These are phyloP conservation scores for Hydractinia symbiolongicarpus DNA, from an alignment of 30 jellyfish, hydroid and myxozoan species.

Conservation along the genomic window DNA sequence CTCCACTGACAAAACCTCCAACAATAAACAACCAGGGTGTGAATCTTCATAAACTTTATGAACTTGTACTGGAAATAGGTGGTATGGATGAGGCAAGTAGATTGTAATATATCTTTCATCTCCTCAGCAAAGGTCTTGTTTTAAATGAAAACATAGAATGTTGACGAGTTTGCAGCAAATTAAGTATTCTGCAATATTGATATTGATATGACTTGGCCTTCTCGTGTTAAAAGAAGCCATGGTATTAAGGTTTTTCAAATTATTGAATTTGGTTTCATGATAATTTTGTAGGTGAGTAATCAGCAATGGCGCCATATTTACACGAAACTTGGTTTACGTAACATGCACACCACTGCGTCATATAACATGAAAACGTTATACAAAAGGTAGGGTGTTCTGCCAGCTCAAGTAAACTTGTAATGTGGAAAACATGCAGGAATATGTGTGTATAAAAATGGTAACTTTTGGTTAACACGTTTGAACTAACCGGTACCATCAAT, in stretches of 20 bases:
- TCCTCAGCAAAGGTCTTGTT: not conserved
- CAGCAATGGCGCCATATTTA: slow-evolving; percentile 82
- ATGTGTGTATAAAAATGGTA: too few species aligned
- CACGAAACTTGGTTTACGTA: slow-evolving; percentile 74
- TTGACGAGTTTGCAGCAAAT: too few species aligned
- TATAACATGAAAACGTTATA: slow-evolving; percentile 72
- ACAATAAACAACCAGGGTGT: slow-evolving; percentile 66
- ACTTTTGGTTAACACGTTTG: too few species aligned
- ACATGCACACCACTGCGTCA: slow-evolving; percentile 85
- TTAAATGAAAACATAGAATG: not conserved
- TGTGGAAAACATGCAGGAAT: too few species aligned
- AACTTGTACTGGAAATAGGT: slow-evolving; percentile 51
- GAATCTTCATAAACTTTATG: slow-evolving; percentile 66
- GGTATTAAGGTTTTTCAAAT: too few species aligned
- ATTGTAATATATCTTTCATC: not conserved
- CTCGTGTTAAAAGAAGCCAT: too few species aligned
- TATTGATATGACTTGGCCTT: too few species aligned
- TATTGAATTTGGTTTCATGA: too few species aligned
- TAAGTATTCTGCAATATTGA: too few species aligned
- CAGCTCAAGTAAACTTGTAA: too few species aligned
- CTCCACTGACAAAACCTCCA: slow-evolving; percentile 72
- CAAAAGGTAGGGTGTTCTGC: slow-evolving; percentile 51
- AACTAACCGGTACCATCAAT: too few species aligned
- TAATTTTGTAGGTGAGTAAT: slow-evolving; percentile 56
- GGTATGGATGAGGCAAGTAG: slow-evolving; percentile 86